Evolutionary conservation across 2,888 invertebrate genomes (phyloP).

Genomic region (Rhogogaster chlorosoma): DNA sequence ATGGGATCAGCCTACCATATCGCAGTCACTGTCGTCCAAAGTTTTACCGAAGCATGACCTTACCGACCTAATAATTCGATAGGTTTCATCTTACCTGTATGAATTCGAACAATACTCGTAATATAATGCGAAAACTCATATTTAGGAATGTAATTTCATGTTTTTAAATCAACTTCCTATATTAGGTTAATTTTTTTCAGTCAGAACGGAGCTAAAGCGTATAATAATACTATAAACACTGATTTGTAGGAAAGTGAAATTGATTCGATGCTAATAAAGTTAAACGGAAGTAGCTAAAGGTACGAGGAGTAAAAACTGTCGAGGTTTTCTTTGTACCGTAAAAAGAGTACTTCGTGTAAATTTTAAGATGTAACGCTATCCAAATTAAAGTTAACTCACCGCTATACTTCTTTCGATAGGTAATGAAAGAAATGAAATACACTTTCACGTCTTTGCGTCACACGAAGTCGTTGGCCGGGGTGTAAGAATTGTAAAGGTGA

Average conservation of each 20-base stretch:
- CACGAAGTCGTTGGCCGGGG: not conserved
- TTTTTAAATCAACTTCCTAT: conserved; percentile 3
- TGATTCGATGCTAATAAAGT: conserved; percentile 11
- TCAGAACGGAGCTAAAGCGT: not conserved
- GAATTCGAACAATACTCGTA: not conserved
- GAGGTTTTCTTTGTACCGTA: not conserved
- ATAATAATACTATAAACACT: not conserved
- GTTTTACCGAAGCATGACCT: conserved; percentile 41
- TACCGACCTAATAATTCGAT: conserved; percentile 29
- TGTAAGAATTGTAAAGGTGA: conserved; percentile 43
- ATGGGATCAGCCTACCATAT: conserved; percentile 39
- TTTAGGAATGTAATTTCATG: not conserved
- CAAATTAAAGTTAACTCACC: conserved; percentile 29
- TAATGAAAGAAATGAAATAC: conserved; percentile 44
- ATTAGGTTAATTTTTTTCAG: not conserved
- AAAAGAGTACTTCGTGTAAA: not conserved
- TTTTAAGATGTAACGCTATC: conserved; percentile 11
- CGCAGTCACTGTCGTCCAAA: not conserved
- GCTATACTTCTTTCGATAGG: conserved; percentile 22
- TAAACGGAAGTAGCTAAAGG: conserved; percentile 3
- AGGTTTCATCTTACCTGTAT: not conserved
- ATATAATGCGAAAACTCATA: not conserved
- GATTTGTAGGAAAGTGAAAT: conserved; percentile 18
- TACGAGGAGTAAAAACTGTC: not conserved
- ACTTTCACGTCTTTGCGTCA: conserved; percentile 48